phyloP scores from a whole-genome alignment of 2,797 vertebrate species.

The Xenopus petersii region DNA sequence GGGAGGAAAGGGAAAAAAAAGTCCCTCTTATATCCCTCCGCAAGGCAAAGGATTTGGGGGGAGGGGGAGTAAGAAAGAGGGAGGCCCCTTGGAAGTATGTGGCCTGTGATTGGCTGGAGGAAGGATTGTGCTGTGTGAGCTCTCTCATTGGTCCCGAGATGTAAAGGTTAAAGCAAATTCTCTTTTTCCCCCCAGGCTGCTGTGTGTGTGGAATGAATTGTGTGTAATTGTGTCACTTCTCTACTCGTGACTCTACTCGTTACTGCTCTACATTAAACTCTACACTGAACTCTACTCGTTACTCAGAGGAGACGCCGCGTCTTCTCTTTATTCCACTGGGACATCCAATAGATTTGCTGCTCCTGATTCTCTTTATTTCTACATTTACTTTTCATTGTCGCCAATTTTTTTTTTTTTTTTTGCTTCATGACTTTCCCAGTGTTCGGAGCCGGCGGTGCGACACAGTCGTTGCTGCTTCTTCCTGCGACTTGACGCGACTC shows the following conservation, averaged over 20 bases:
- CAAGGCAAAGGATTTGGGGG: conserved; percentile 53
- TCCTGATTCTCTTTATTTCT: conserved; percentile 34
- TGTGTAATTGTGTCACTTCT: too few species aligned
- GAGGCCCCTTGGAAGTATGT: background rate
- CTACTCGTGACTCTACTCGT: too few species aligned
- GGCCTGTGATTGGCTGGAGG: conserved; percentile 75
- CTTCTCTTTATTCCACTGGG: conserved; percentile 64
- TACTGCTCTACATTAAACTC: too few species aligned
- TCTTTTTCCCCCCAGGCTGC: conserved; percentile 74
- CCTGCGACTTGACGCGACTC: conserved; percentile 52
- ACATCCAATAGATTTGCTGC: conserved; percentile 85
- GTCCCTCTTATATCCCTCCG: conserved; percentile 65
- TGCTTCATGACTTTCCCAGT: conserved; percentile 69
- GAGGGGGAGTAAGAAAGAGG: conserved; percentile 37
- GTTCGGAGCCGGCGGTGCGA: conserved; percentile 75
- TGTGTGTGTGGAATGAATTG: conserved; percentile 86
- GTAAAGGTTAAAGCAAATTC: conserved; percentile 90
- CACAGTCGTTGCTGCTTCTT: conserved; percentile 68
- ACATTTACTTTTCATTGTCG: conserved; percentile 24
- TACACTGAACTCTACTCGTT: conserved; percentile 59
- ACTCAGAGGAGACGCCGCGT: conserved; percentile 46
- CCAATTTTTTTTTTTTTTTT: background rate
- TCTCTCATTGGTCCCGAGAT: conserved; percentile 82
- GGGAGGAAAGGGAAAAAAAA: conserved; percentile 39
- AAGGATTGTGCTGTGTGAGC: conserved; percentile 78